Conservation (phyloP, 1,140 invertebrate genomes). For the Drosophila mojavensis region DNA sequence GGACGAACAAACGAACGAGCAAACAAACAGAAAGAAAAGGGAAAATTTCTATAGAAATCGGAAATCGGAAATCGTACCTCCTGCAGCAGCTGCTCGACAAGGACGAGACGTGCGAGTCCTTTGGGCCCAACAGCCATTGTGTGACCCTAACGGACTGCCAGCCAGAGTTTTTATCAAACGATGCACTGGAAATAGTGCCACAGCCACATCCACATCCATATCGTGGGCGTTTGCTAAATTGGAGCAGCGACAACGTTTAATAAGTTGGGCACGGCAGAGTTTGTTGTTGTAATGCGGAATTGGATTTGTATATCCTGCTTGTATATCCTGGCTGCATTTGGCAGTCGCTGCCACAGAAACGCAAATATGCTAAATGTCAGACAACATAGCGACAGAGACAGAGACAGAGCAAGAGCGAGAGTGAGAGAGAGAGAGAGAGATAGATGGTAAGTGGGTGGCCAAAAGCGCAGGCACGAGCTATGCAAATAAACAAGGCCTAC, state of each 20-base stretch:
- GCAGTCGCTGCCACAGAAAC: slow-evolving; percentile 67
- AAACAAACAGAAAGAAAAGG: not conserved
- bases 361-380: slow-evolving; percentile 82
- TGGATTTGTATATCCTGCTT: slow-evolving; percentile 66
- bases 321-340: slow-evolving; percentile 42
- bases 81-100: slow-evolving; percentile 70
- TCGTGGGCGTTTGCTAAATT: slow-evolving; percentile 57
- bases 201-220: not conserved
- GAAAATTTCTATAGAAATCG: not conserved
- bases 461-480: slow-evolving; percentile 67
- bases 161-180: slow-evolving; percentile 60
- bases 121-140: slow-evolving; percentile 70
- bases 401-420: not conserved
- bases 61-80: slow-evolving; percentile 8
- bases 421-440: not conserved
- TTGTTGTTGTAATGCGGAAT: slow-evolving; percentile 71
- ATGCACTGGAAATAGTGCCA: slow-evolving; percentile 6
- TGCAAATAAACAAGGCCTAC: slow-evolving; percentile 64
- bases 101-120: slow-evolving; percentile 59
- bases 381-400: slow-evolving; percentile 3
- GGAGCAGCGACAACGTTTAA: slow-evolving; percentile 80
- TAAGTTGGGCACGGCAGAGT: slow-evolving; percentile 74
- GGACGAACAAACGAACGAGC: not conserved
- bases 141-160: slow-evolving; percentile 46
- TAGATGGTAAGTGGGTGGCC: slow-evolving; percentile 5